These are phyloP conservation scores for Oceanodroma tethys DNA, from an alignment of 2,113 vertebrate species.

Conservation along the genomic window DNA sequence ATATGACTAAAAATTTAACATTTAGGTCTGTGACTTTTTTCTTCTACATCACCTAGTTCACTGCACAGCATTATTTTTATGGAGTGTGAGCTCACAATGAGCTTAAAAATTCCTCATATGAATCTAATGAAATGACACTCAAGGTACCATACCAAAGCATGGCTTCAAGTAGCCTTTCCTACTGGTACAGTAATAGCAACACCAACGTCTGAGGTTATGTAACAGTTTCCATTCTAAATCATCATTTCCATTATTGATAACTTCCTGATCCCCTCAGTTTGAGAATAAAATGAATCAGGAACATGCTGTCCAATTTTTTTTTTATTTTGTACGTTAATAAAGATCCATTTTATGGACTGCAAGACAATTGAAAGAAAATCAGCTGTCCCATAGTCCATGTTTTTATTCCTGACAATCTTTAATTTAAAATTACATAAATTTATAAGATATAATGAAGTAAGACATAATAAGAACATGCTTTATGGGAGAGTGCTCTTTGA, in stretches of 20 bases:
- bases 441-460: neutral
- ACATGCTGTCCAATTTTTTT: neutral
- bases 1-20: neutral
- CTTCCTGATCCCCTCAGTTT: neutral
- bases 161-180: neutral
- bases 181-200: neutral
- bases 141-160: neutral
- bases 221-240: neutral
- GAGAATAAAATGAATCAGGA: neutral
- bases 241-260: neutral
- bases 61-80: neutral
- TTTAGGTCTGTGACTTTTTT: neutral
- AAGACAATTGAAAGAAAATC: neutral
- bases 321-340: neutral
- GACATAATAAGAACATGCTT: neutral
- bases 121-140: neutral
- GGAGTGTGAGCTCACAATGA: neutral
- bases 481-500: neutral
- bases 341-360: neutral
- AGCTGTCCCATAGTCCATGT: fast-evolving
- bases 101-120: neutral
- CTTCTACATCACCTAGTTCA: neutral
- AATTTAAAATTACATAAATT: neutral
- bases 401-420: neutral
- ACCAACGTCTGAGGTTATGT: neutral